Evolutionary conservation across 2,797 vertebrate species (phyloP).

Genomic region (Mormyrops attenuatus): DNA sequence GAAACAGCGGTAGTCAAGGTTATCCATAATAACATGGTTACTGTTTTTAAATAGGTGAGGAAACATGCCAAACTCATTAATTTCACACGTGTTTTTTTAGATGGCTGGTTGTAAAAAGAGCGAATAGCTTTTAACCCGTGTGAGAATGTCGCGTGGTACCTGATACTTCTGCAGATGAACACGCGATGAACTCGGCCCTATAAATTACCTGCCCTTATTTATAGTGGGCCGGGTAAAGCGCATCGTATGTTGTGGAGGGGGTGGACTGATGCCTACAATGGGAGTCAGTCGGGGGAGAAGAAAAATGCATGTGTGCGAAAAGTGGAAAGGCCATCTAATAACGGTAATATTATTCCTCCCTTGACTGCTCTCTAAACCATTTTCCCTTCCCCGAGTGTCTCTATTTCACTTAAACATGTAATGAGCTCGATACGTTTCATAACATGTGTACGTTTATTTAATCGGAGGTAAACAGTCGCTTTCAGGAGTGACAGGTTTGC

Average conservation of each 20-base stretch:
- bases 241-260: neutral
- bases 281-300: neutral
- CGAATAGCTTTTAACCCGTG: neutral
- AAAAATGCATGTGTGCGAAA: neutral
- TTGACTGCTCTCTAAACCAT: neutral
- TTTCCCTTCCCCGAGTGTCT: neutral
- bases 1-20: neutral
- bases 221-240: neutral
- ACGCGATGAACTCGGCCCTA: neutral
- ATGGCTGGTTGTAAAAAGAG: neutral
- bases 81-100: neutral
- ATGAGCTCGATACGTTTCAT: neutral
- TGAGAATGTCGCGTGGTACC: neutral
- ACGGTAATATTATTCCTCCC: neutral
- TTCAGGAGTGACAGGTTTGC: neutral
- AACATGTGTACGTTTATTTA: neutral
- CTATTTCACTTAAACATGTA: neutral
- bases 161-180: neutral
- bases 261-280: neutral
- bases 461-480: neutral
- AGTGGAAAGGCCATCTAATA: neutral
- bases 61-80: neutral
- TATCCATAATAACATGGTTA: neutral
- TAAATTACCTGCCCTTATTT: neutral
- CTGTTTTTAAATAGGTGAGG: neutral